phyloP scores from a whole-genome alignment of 1,140 invertebrate genomes.

The Dreissena rostriformis region DNA sequence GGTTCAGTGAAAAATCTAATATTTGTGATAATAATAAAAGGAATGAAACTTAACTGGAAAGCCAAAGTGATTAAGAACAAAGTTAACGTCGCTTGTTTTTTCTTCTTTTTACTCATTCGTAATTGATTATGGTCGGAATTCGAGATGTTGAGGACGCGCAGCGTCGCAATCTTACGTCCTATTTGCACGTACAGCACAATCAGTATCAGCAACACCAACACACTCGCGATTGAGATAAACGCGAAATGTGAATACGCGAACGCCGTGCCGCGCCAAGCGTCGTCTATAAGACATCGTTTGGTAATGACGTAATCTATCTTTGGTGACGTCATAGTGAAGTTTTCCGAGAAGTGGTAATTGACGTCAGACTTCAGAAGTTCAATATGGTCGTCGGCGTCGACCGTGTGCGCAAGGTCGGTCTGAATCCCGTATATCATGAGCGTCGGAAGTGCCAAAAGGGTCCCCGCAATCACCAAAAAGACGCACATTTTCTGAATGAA shows the following conservation, averaged over 20 bases:
- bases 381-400: neutral
- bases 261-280: constrained; percentile 33
- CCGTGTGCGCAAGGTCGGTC: constrained; percentile 6
- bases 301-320: constrained; percentile 1
- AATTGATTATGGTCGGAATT: neutral
- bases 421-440: constrained; percentile 52
- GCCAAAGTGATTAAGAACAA: constrained; percentile 50
- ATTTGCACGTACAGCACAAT: constrained; percentile 28
- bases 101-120: constrained; percentile 6
- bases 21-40: constrained; percentile 46
- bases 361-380: neutral
- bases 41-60: constrained; percentile 48
- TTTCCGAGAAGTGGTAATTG: neutral
- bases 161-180: constrained; percentile 21
- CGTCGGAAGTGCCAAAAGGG: constrained; percentile 24
- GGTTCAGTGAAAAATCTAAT: constrained; percentile 44
- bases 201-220: constrained; percentile 32
- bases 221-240: constrained; percentile 36
- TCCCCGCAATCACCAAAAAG: constrained; percentile 21
- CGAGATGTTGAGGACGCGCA: neutral
- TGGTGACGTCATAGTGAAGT: neutral
- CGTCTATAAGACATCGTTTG: constrained; percentile 46
- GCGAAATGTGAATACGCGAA: constrained; percentile 56
- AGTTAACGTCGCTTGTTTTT: constrained; percentile 40
- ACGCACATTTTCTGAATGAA: constrained; percentile 30